These are phyloP conservation scores for Lithobates sylvaticus DNA, from an alignment of 2,797 vertebrate genomes.

Conservation along the genomic window DNA sequence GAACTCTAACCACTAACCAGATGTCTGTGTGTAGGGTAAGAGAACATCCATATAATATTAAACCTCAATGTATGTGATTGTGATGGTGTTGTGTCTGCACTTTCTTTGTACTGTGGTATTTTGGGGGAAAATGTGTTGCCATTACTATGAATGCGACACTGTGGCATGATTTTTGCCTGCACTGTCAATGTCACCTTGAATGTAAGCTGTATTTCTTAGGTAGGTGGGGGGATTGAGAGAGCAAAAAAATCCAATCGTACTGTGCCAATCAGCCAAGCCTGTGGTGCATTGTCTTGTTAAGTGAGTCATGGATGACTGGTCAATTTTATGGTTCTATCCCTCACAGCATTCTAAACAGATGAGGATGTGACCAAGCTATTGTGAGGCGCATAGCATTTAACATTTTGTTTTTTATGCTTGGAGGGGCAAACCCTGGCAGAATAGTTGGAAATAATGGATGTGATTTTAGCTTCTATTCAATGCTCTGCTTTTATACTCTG, in stretches of 20 bases:
- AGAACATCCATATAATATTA: neutral
- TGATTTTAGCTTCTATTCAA: neutral
- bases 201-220: neutral
- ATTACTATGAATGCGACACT: neutral
- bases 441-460: neutral
- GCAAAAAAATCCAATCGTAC: neutral
- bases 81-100: neutral
- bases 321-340: constrained; percentile 17
- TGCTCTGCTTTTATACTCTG: neutral
- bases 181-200: constrained; percentile 31
- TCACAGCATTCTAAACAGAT: constrained; percentile 45
- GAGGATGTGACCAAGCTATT: constrained; percentile 43
- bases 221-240: neutral
- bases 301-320: constrained; percentile 48
- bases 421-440: neutral
- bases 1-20: constrained; percentile 97
- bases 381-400: neutral
- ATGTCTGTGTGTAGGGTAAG: constrained; percentile 97
- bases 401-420: constrained; percentile 10
- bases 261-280: constrained; percentile 11
- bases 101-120: neutral
- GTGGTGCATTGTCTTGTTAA: constrained; percentile 52
- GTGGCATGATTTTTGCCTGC: neutral
- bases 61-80: neutral
- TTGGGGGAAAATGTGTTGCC: neutral